Evolutionary conservation across 2,797 vertebrate species (phyloP).

Genomic region (Galaxias olidus): DNA sequence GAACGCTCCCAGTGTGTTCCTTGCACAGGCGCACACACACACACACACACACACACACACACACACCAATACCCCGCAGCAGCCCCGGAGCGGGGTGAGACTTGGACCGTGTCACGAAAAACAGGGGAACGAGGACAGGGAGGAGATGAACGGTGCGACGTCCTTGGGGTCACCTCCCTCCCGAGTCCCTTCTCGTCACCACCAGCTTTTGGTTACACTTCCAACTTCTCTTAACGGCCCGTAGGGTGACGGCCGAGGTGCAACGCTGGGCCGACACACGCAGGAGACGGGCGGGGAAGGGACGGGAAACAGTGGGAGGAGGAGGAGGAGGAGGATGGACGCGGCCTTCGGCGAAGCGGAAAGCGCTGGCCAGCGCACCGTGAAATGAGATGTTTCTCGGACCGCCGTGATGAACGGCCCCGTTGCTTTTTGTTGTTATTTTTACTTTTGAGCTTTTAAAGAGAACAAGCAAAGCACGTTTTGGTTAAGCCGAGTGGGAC

Average conservation of each 20-base stretch:
- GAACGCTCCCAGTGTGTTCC: slow-evolving; percentile 38
- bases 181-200: slow-evolving; percentile 24
- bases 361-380: slow-evolving; percentile 41
- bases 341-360: slow-evolving; percentile 51
- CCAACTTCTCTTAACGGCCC: slow-evolving; percentile 40
- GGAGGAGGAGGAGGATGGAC: slow-evolving; percentile 50
- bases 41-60: neutral
- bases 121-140: neutral
- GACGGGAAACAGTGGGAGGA: slow-evolving; percentile 43
- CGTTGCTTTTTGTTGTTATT: too few species aligned
- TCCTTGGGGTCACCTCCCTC: slow-evolving; percentile 31
- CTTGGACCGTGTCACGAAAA: slow-evolving; percentile 11
- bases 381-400: too few species aligned
- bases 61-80: neutral
- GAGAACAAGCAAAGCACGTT: too few species aligned
- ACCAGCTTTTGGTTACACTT: slow-evolving; percentile 39
- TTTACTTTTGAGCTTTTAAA: too few species aligned
- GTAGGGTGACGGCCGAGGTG: slow-evolving; percentile 27
- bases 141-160: slow-evolving; percentile 11
- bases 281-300: slow-evolving; percentile 46
- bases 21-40: neutral
- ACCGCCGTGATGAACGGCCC: too few species aligned
- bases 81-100: slow-evolving; percentile 13
- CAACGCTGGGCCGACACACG: too few species aligned
- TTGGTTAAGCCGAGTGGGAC: too few species aligned